phyloP scores from a whole-genome alignment of 2,797 vertebrate genomes.

The Chelon auratus region DNA sequence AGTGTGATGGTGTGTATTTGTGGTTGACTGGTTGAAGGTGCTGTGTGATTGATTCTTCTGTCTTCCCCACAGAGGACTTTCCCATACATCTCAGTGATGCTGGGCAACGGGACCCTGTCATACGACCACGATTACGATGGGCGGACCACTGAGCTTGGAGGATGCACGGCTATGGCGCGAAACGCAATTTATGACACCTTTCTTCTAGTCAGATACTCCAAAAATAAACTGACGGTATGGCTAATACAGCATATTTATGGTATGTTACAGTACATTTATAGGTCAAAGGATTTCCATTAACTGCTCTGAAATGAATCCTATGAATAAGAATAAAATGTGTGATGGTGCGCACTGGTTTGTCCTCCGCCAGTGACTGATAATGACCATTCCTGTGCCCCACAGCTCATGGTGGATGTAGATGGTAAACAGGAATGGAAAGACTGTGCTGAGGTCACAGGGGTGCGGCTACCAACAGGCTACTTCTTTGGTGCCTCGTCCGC shows the following conservation, averaged over 20 bases:
- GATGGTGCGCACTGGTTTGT: neutral
- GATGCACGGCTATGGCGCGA: constrained; percentile 88
- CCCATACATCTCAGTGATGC: constrained; percentile 93
- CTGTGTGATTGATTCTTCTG: neutral
- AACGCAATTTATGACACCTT: constrained; percentile 92
- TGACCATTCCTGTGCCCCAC: neutral
- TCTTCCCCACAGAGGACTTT: constrained; percentile 85
- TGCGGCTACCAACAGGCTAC: constrained; percentile 89
- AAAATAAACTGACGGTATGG: constrained; percentile 88
- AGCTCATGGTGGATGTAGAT: constrained; percentile 92
- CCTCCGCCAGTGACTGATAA: neutral
- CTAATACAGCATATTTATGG: neutral
- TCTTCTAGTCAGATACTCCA: constrained; percentile 91
- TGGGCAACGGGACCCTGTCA: constrained; percentile 91
- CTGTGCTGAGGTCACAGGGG: constrained; percentile 88
- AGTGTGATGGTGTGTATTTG: neutral
- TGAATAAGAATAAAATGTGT: too few relatives aligned
- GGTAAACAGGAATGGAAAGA: constrained; percentile 93
- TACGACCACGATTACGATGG: constrained; percentile 93
- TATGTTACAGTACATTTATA: too few relatives aligned
- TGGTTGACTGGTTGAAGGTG: neutral
- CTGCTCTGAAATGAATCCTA: neutral
- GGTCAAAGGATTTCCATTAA: too few relatives aligned
- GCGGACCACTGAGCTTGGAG: constrained; percentile 89
- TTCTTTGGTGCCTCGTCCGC: constrained; percentile 92